phyloP scores from a whole-genome alignment of 2,888 invertebrate genomes.

The Gordius sp. region DNA sequence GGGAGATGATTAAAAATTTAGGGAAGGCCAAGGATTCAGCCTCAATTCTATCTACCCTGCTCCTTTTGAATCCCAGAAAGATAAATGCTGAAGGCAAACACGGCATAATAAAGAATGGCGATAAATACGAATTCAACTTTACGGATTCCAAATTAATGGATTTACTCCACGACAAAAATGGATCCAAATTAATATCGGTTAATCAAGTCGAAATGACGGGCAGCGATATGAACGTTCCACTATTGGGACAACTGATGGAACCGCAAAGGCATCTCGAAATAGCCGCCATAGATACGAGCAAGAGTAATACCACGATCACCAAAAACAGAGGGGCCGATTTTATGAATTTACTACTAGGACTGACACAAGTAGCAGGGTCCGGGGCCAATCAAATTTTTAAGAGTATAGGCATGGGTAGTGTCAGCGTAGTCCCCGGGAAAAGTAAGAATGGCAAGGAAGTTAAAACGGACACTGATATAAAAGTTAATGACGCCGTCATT shows the following conservation, averaged over 20 bases:
- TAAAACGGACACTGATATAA: too few relatives aligned
- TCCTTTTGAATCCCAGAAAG: background rate
- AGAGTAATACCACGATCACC: background rate
- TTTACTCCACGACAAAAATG: background rate
- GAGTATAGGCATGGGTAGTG: too few relatives aligned
- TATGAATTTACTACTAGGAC: background rate
- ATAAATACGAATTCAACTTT: conserved; percentile 1
- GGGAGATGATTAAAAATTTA: background rate
- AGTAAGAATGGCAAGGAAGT: too few relatives aligned
- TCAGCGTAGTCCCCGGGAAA: too few relatives aligned
- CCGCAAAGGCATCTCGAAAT: background rate
- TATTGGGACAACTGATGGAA: background rate
- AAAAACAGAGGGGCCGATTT: conserved; percentile 1
- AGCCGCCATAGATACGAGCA: background rate
- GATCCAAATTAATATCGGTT: background rate
- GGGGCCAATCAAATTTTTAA: too few relatives aligned
- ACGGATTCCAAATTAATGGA: background rate
- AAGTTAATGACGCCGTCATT: too few relatives aligned
- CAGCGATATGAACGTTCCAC: background rate
- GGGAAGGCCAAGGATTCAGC: background rate
- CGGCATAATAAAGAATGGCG: background rate
- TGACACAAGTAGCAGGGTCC: too few relatives aligned
- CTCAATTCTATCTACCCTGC: background rate
- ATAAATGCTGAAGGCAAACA: background rate
- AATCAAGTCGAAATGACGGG: background rate